Evolutionary conservation across 2,113 vertebrate species (phyloP).

Genomic region (Lepisosteus oculatus): DNA sequence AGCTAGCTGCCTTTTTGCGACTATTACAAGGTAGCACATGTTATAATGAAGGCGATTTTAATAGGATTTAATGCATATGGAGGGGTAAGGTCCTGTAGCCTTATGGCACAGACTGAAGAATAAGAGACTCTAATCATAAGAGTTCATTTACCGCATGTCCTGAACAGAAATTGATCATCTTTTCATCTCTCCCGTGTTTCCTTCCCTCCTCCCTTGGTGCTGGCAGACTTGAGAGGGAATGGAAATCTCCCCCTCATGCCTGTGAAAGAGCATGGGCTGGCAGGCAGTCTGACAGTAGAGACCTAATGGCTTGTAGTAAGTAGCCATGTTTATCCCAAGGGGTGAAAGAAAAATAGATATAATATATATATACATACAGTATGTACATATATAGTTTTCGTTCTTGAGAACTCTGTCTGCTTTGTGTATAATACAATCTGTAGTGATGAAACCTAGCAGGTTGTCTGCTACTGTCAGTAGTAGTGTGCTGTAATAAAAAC

Average conservation of each 20-base stretch:
- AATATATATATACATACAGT: not conserved
- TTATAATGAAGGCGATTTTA: slow-evolving; percentile 46
- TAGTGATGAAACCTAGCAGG: slow-evolving; percentile 21
- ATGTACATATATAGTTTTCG: not conserved
- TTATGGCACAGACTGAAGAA: slow-evolving; percentile 33
- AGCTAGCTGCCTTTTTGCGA: slow-evolving; percentile 34
- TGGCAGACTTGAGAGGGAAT: not conserved
- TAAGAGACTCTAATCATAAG: slow-evolving; percentile 38
- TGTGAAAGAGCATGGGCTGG: not conserved
- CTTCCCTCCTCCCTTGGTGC: slow-evolving; percentile 1
- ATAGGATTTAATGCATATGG: slow-evolving; percentile 52
- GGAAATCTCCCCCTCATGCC: slow-evolving; percentile 3
- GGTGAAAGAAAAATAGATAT: not conserved
- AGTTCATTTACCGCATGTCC: slow-evolving; percentile 34
- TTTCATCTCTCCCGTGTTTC: slow-evolving; percentile 15
- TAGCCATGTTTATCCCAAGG: not conserved
- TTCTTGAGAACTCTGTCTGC: slow-evolving; percentile 5
- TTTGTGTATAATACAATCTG: slow-evolving; percentile 16
- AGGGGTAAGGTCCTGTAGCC: slow-evolving; percentile 38
- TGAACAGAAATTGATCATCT: slow-evolving; percentile 31
- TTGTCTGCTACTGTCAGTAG: slow-evolving; percentile 4
- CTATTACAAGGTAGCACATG: slow-evolving; percentile 32
- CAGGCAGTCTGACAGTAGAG: slow-evolving; percentile 1
- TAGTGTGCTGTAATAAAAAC: not conserved
- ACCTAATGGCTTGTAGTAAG: not conserved